These are phyloP conservation scores for Drosophila neutralis DNA, from an alignment of 2,888 invertebrate genomes.

Conservation along the genomic window DNA sequence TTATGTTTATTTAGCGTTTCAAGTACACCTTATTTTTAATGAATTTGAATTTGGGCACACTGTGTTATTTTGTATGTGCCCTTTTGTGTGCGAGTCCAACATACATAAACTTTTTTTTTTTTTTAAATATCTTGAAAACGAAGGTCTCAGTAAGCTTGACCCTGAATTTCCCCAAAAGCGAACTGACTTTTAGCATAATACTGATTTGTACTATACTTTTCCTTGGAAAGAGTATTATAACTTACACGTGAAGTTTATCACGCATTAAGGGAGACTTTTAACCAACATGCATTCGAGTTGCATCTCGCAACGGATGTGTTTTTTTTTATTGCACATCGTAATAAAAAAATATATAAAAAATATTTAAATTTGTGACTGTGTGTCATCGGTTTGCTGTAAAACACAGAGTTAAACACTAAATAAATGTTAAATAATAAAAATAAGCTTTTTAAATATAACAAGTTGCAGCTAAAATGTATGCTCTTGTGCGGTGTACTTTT, in stretches of 20 bases:
- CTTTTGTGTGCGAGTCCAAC: neutral
- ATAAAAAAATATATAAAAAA: too few relatives aligned
- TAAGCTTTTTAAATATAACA: neutral
- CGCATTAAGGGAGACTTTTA: too few relatives aligned
- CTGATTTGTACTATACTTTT: neutral
- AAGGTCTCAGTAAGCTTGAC: neutral
- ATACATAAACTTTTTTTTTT: neutral
- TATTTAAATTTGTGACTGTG: neutral
- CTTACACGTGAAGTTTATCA: too few relatives aligned
- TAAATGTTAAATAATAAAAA: neutral
- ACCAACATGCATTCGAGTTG: neutral
- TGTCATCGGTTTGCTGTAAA: too few relatives aligned
- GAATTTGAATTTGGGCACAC: too few relatives aligned
- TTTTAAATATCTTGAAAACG: neutral
- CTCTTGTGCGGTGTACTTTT: neutral
- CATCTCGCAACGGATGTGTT: neutral
- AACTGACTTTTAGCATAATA: neutral
- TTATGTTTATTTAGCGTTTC: conserved; percentile 38
- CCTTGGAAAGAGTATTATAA: too few relatives aligned
- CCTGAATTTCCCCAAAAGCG: neutral
- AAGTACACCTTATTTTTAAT: neutral
- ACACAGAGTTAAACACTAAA: too few relatives aligned
- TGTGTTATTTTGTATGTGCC: too few relatives aligned
- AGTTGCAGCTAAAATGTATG: neutral
- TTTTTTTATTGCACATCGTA: neutral